phyloP scores from a whole-genome alignment of 2,797 vertebrate genomes.

The Alosa sapidissima region DNA sequence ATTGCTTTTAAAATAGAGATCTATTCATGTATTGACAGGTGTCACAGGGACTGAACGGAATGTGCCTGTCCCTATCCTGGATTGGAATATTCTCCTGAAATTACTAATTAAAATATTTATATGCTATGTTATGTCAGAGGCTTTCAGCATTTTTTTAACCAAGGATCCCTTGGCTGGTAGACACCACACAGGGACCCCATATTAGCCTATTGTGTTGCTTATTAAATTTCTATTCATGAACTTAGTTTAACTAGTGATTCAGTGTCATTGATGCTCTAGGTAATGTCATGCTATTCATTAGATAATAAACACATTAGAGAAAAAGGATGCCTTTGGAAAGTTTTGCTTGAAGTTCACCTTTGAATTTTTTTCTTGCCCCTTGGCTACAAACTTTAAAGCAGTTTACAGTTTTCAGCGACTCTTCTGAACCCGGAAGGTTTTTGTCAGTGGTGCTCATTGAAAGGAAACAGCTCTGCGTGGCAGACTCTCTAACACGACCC shows the following conservation, averaged over 20 bases:
- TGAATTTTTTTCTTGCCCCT: neutral
- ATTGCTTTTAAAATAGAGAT: neutral
- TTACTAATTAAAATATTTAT: no score
- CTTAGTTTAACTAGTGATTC: no score
- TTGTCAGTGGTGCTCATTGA: neutral
- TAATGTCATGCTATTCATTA: no score
- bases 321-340: neutral
- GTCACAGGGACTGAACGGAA: neutral
- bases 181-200: no score
- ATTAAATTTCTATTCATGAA: no score
- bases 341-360: neutral
- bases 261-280: no score
- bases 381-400: neutral
- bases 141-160: no score
- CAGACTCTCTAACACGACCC: neutral
- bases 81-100: no score
- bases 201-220: no score
- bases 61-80: no score
- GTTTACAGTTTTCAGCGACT: neutral
- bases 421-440: neutral
- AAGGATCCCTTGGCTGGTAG: no score
- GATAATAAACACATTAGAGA: neutral
- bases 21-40: neutral
- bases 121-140: no score
- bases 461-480: neutral